phyloP scores from a whole-genome alignment of 2,113 vertebrate genomes.

The Sisor rabdophorus region DNA sequence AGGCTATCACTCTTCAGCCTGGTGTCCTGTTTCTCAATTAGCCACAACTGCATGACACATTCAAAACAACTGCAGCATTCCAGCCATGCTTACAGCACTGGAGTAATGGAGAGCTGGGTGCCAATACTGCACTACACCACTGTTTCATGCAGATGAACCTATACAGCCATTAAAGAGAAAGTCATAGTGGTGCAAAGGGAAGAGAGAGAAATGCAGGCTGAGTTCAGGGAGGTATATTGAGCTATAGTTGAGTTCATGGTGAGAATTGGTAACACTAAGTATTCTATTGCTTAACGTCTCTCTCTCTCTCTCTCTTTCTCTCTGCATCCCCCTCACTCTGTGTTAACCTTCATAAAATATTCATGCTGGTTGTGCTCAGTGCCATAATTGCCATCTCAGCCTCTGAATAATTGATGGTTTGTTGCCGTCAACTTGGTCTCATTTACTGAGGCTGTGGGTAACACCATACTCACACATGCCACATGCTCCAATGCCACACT shows the following conservation, averaged over 20 bases:
- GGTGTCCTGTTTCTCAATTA: conserved; percentile 55
- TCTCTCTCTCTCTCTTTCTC: conserved; percentile 31
- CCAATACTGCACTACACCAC: conserved; percentile 30
- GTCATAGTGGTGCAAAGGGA: conserved; percentile 46
- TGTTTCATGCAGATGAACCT: conserved; percentile 27
- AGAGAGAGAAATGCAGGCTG: conserved; percentile 26
- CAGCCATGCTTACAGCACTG: conserved; percentile 30
- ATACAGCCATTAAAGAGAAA: conserved; percentile 28
- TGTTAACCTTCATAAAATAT: conserved; percentile 62
- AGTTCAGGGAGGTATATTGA: conserved; percentile 32
- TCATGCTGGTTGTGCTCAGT: conserved; percentile 85
- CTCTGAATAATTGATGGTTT: conserved; percentile 93
- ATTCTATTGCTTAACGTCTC: conserved; percentile 34
- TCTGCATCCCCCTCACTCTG: conserved; percentile 36
- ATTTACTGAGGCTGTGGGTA: conserved; percentile 92
- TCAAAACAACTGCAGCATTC: conserved; percentile 52
- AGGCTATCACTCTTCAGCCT: conserved; percentile 80
- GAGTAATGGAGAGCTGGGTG: conserved; percentile 40
- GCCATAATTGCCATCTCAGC: conserved; percentile 95
- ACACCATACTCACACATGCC: conserved; percentile 63
- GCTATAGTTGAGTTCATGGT: conserved; percentile 30
- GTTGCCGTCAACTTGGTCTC: conserved; percentile 87
- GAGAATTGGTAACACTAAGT: conserved; percentile 38
- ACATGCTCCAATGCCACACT: conserved; percentile 52
- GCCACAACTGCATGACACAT: conserved; percentile 28